Conservation (phyloP, 2,888 invertebrate species). For the Cylloceria caligata region DNA sequence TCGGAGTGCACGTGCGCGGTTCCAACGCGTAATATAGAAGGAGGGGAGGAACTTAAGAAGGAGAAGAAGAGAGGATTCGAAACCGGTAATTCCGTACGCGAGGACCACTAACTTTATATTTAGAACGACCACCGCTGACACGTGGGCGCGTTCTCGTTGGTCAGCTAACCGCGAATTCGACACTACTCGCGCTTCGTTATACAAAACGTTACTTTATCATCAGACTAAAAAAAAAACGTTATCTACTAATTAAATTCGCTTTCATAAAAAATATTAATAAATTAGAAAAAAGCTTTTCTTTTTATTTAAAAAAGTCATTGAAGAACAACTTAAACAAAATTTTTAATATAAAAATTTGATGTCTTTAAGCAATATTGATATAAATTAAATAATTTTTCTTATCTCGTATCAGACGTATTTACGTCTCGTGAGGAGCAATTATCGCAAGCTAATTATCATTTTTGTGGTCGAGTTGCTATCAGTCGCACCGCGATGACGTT, state of each 20-base stretch:
- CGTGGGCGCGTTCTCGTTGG: conserved; percentile 77
- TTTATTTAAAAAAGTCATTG: no score
- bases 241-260: background rate
- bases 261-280: no score
- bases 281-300: no score
- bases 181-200: conserved; percentile 1
- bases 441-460: conserved; percentile 36
- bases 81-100: conserved; percentile 81
- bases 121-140: conserved; percentile 77
- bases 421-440: conserved; percentile 15
- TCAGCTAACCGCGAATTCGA: conserved; percentile 74
- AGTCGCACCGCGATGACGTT: conserved; percentile 31
- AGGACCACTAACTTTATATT: conserved; percentile 76
- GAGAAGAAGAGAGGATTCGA: conserved; percentile 73
- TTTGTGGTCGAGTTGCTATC: conserved; percentile 42
- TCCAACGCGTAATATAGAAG: conserved; percentile 35
- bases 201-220: background rate
- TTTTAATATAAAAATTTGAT: no score
- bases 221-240: no score
- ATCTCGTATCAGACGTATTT: background rate
- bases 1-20: conserved; percentile 60
- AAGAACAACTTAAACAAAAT: no score
- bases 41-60: conserved; percentile 12
- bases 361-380: background rate
- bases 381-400: background rate